Percentiles rank a stretch among this genome's conserved stretches.
Conservation (phyloP, 2,888 invertebrate genomes). For the Oscheius onirici region DNA sequence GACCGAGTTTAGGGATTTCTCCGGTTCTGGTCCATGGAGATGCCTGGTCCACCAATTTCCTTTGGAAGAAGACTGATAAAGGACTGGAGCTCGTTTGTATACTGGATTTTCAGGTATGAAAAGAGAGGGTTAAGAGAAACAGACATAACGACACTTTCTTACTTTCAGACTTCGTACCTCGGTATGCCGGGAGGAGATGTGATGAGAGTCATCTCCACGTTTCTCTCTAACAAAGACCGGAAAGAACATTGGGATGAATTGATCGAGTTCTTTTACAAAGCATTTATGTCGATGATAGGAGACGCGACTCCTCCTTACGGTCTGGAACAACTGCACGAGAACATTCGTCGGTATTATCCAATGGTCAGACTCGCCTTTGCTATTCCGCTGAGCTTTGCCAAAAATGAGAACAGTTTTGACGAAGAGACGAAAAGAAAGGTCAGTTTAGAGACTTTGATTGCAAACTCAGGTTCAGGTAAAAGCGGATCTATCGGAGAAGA, state of each 20-base stretch:
- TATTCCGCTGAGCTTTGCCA: constrained; percentile 20
- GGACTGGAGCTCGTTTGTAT: constrained; percentile 4
- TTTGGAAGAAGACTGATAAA: constrained; percentile 34
- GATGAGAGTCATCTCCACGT: constrained; percentile 39
- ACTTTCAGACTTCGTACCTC: constrained; percentile 19
- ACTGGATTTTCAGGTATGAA: constrained; percentile 29
- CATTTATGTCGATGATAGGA: not conserved
- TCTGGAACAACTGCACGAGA: constrained; percentile 37
- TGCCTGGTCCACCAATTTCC: constrained; percentile 46
- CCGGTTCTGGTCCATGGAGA: constrained; percentile 48
- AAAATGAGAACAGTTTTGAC: constrained; percentile 26
- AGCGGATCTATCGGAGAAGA: constrained; percentile 13
- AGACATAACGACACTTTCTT: too few relatives aligned
- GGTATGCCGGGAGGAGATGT: constrained; percentile 48
- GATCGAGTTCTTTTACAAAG: constrained; percentile 39
- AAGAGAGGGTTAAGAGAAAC: not conserved
- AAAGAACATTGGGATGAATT: constrained; percentile 39
- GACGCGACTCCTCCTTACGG: constrained; percentile 37
- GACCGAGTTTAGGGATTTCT: not conserved
- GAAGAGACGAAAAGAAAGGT: not conserved
- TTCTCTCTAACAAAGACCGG: constrained; percentile 41
- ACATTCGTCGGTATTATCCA: constrained; percentile 21
- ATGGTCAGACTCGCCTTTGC: constrained; percentile 16
- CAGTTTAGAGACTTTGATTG: too few relatives aligned
- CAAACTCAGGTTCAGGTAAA: too few relatives aligned